A percentile compares a stretch with the other conserved stretches of the same genome.
Evolutionary conservation across 2,888 invertebrate genomes (phyloP).

Genomic region (Malthinus flaveolus): DNA sequence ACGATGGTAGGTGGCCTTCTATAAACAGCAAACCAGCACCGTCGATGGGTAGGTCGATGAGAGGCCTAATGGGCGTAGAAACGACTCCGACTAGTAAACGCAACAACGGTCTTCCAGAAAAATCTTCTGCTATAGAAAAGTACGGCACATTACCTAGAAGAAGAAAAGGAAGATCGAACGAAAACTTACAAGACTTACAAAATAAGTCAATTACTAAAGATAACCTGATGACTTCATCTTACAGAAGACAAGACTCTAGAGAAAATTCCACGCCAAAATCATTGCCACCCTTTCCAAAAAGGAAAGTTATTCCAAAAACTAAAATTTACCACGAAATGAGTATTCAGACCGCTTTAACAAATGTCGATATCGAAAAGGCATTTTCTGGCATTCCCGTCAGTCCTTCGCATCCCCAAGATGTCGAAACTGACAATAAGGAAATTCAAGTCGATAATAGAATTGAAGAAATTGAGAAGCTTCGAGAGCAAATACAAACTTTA

Average conservation of each 20-base stretch:
- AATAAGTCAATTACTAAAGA: constrained; percentile 36
- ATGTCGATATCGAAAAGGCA: constrained; percentile 72
- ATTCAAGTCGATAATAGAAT: constrained; percentile 62
- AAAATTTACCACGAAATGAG: constrained; percentile 81
- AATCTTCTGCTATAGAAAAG: constrained; percentile 65
- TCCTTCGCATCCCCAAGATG: constrained; percentile 44
- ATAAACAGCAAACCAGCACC: constrained; percentile 53
- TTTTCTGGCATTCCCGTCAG: constrained; percentile 62
- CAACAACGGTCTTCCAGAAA: constrained; percentile 41
- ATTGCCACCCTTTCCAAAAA: constrained; percentile 57
- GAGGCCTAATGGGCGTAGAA: constrained; percentile 49
- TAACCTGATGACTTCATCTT: constrained; percentile 28
- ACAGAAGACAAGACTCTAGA: constrained; percentile 39
- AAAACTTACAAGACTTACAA: constrained; percentile 52
- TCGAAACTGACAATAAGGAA: constrained; percentile 45
- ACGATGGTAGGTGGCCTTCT: constrained; percentile 74
- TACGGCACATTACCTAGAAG: constrained; percentile 80
- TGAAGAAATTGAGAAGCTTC: constrained; percentile 64
- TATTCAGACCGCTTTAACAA: constrained; percentile 76
- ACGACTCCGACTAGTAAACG: constrained; percentile 30
- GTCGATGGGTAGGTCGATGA: constrained; percentile 47
- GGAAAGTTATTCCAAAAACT: constrained; percentile 58
- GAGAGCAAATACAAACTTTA: constrained; percentile 62
- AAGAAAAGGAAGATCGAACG: constrained; percentile 66
- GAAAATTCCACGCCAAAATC: constrained; percentile 40